Base-by-base conservation (phyloP, 2,797 vertebrate genomes). In the Cossypha niveicapilla region DNA sequence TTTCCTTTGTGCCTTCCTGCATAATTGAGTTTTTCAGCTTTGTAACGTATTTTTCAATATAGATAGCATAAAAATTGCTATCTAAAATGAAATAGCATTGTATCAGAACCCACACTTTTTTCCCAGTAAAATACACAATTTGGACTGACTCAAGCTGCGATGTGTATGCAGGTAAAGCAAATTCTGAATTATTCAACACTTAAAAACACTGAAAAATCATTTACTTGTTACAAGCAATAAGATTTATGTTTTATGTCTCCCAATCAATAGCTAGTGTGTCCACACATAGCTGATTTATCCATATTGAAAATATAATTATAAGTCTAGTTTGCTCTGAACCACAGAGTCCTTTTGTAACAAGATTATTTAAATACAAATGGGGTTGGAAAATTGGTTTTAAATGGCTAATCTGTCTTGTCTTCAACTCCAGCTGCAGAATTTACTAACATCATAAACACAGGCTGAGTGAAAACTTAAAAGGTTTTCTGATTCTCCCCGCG, bases 361-460 rank as follows among this genome's bases (percentile, higher is more conserved):
- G 94, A 96, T 96, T 96, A 96, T 95, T 94, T 96, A 96, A 97
- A 97, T 91, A 95, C 60, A 85, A 96, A 93, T 94, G 83, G 75
- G 94, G 96, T 93, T 96, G 84, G 91, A 96, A 95, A 97, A 97
- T 95, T 95, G 93, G 96, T 94, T 97, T 97, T 97, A 96, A 97
- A 92, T 91, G 86, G 78, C 96, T 95, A 91, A 92, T 97, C 92
- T 92, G 89, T 96, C 91, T 95, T 94, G 95, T 87, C 92, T 96
- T 97, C 87, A 81, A 86, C 76, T 94, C 93, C 86, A 96, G 95
- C 83, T 94, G 58, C 74, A 96, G 91, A 96, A 96, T 95, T 93
- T 90, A 94, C 95, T 93, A 96, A 96, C 94, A 96, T 92, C 86
- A 91, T 95, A 96, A 97, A 96, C 82, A 85, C 19, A 72, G 86